Evolutionary conservation across 2,797 vertebrate species (phyloP).

Genomic region (Capromys pilorides): DNA sequence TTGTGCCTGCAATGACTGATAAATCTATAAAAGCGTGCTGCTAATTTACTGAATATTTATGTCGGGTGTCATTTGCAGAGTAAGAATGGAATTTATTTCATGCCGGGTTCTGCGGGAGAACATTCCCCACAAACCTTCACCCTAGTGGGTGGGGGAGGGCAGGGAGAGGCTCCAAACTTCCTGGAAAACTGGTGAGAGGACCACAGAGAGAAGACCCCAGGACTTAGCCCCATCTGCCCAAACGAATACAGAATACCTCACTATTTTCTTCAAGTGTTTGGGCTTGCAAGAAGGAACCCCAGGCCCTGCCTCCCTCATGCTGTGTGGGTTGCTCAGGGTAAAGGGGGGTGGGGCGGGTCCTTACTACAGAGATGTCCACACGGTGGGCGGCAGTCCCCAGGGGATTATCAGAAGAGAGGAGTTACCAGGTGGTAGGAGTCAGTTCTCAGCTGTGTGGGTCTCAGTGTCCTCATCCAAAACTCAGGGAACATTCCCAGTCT

Average conservation of each 20-base stretch:
- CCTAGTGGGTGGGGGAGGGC: constrained; percentile 76
- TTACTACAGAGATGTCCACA: neutral
- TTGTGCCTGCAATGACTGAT: constrained; percentile 98
- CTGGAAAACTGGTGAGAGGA: constrained; percentile 56
- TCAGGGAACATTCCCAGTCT: neutral
- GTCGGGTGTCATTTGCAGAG: constrained; percentile 97
- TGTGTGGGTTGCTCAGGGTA: neutral
- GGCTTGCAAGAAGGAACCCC: neutral
- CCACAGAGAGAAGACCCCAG: neutral
- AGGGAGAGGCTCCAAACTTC: constrained; percentile 81
- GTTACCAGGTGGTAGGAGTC: neutral
- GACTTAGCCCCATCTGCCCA: neutral
- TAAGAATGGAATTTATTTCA: constrained; percentile 93
- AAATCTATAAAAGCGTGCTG: constrained; percentile 97
- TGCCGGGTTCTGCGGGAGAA: constrained; percentile 89
- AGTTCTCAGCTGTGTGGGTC: neutral
- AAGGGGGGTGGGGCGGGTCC: neutral
- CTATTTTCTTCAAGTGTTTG: neutral
- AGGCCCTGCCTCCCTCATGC: neutral
- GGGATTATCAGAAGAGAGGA: neutral
- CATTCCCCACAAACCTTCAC: constrained; percentile 87
- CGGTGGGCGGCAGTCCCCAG: neutral
- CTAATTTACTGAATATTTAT: constrained; percentile 99
- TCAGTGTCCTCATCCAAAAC: neutral
- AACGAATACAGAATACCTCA: accelerated